phyloP scores from a whole-genome alignment of 2,113 vertebrate species.

The Ardeotis arabs region DNA sequence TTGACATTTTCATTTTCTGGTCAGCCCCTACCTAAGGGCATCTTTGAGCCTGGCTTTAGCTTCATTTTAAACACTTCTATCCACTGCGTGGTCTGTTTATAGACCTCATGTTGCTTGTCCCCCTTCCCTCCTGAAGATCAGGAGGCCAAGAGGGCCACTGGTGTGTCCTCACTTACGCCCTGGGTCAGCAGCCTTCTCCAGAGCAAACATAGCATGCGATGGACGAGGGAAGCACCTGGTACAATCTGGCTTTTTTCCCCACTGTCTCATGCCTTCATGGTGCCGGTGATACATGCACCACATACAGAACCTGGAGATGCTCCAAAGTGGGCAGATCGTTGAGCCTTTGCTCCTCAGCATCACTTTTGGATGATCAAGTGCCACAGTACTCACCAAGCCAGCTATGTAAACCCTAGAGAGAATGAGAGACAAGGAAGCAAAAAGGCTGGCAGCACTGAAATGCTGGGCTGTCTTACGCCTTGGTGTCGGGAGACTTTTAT shows the following conservation, averaged over 20 bases:
- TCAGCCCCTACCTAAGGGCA: not conserved
- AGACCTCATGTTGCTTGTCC: not conserved
- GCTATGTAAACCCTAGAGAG: not conserved
- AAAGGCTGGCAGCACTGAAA: not conserved
- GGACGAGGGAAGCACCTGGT: accelerated
- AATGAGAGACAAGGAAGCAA: not conserved
- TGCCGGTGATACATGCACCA: not conserved
- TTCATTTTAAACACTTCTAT: not conserved
- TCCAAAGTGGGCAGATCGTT: not conserved
- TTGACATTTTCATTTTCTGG: not conserved
- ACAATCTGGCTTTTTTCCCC: not conserved
- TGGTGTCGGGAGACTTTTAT: not conserved
- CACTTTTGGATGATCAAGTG: not conserved
- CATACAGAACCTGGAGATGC: not conserved
- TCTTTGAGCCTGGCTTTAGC: not conserved
- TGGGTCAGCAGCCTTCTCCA: not conserved
- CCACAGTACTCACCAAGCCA: not conserved
- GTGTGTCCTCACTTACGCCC: not conserved
- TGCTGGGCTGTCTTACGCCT: accelerated
- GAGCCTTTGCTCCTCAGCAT: not conserved
- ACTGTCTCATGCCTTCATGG: not conserved
- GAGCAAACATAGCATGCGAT: accelerated
- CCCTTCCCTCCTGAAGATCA: not conserved
- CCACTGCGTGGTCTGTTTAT: not conserved
- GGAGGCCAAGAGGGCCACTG: not conserved